phyloP scores from a whole-genome alignment of 2,888 invertebrate genomes.

The Dorcus parallelipipedus region DNA sequence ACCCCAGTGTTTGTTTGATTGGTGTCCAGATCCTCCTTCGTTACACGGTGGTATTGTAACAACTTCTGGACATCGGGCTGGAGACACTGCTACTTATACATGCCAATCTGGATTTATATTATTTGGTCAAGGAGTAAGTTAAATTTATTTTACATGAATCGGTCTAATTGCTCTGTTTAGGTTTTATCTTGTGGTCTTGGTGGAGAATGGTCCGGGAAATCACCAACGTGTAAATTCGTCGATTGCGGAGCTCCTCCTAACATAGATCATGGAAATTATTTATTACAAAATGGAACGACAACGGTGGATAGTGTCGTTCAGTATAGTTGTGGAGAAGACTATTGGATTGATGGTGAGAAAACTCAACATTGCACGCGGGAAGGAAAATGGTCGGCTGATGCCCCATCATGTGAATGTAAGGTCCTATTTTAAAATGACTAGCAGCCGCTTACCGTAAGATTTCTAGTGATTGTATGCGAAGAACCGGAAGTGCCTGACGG shows the following conservation, averaged over 20 bases:
- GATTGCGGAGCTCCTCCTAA: constrained; percentile 82
- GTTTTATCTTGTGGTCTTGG: constrained; percentile 80
- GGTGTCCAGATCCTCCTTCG: constrained; percentile 82
- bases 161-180: constrained; percentile 44
- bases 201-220: constrained; percentile 77
- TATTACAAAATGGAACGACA: constrained; percentile 73
- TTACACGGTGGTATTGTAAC: constrained; percentile 73
- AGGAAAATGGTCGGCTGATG: constrained; percentile 83
- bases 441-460: background rate
- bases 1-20: constrained; percentile 79
- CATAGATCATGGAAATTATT: constrained; percentile 72
- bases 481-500: constrained; percentile 84
- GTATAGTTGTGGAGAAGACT: constrained; percentile 77
- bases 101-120: constrained; percentile 83
- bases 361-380: constrained; percentile 73
- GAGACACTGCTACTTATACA: constrained; percentile 74
- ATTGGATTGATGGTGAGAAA: constrained; percentile 74
- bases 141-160: background rate
- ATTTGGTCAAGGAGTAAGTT: constrained; percentile 73
- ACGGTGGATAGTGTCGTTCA: constrained; percentile 76
- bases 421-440: constrained; percentile 12
- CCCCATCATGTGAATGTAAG: constrained; percentile 82
- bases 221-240: constrained; percentile 81
- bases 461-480: constrained; percentile 77
- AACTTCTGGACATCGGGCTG: constrained; percentile 71